phyloP scores from a whole-genome alignment of 1,140 invertebrate species.

The Cylas formicarius region DNA sequence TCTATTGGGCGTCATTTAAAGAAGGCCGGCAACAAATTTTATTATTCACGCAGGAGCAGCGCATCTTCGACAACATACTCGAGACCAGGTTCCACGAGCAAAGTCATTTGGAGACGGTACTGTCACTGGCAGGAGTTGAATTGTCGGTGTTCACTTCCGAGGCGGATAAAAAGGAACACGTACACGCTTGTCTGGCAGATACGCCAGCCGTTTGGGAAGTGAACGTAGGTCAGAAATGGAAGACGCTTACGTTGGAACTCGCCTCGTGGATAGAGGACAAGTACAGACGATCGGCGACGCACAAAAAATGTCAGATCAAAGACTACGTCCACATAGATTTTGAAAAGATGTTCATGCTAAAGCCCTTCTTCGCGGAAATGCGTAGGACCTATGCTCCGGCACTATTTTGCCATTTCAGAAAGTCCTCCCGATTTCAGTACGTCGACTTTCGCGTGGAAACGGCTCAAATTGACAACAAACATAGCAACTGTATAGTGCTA shows the following conservation, averaged over 20 bases:
- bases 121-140: slow-evolving; percentile 63
- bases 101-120: slow-evolving; percentile 60
- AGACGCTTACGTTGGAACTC: slow-evolving; percentile 65
- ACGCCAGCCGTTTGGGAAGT: slow-evolving; percentile 73
- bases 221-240: slow-evolving; percentile 71
- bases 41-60: slow-evolving; percentile 73
- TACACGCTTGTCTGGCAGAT: slow-evolving; percentile 53
- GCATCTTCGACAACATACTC: slow-evolving; percentile 60
- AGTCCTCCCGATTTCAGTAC: slow-evolving; percentile 60
- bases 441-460: slow-evolving; percentile 59
- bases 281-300: slow-evolving; percentile 50
- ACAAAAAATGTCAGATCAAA: slow-evolving; percentile 65
- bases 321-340: slow-evolving; percentile 74
- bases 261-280: slow-evolving; percentile 77
- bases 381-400: slow-evolving; percentile 67
- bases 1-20: slow-evolving; percentile 64
- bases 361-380: slow-evolving; percentile 76
- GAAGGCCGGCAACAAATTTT: slow-evolving; percentile 68
- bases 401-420: slow-evolving; percentile 64
- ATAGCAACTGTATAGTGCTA: slow-evolving; percentile 71
- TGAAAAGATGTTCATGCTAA: slow-evolving; percentile 79
- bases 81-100: slow-evolving; percentile 64
- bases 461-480: slow-evolving; percentile 72
- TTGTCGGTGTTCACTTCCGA: slow-evolving; percentile 54
- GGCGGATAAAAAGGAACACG: slow-evolving; percentile 34